Conservation (phyloP, 2,888 invertebrate species). For the Ochropleura leucogaster region DNA sequence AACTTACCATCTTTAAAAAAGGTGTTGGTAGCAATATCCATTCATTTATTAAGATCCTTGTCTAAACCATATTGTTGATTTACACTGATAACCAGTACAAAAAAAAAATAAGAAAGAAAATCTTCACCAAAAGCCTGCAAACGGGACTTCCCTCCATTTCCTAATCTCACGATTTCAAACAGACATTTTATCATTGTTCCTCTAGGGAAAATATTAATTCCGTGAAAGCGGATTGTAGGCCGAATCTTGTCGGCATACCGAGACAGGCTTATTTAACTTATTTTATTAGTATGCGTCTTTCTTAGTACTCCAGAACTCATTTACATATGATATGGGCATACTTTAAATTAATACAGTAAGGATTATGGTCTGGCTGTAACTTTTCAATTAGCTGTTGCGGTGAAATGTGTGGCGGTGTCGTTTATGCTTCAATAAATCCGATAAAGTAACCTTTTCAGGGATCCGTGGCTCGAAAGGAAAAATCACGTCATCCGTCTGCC, state of each 20-base stretch:
- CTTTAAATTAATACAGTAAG: conserved; percentile 40
- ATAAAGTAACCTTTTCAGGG: not conserved
- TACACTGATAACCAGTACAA: not conserved
- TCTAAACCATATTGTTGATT: not conserved
- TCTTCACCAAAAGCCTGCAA: not conserved
- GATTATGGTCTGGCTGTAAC: conserved; percentile 22
- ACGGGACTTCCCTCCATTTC: conserved; percentile 4
- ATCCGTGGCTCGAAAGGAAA: no score
- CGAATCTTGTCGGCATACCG: conserved; percentile 43
- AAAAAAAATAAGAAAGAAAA: not conserved
- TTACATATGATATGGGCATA: conserved; percentile 55
- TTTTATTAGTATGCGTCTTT: conserved; percentile 49
- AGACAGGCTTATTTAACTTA: conserved; percentile 55
- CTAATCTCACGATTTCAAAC: conserved; percentile 28
- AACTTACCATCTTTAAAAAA: no score
- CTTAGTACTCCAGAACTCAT: conserved; percentile 42
- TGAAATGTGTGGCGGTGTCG: not conserved
- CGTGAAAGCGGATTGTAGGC: conserved; percentile 59
- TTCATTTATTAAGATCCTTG: not conserved
- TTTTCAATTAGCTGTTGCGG: conserved; percentile 37
- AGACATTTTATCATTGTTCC: conserved; percentile 46
- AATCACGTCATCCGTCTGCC: no score
- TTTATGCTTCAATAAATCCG: conserved; percentile 3
- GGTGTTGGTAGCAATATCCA: not conserved
- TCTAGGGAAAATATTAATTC: conserved; percentile 61